Evolutionary conservation across 2,113 vertebrate species (phyloP), one percentile per base, ranked within the genome.

Genomic region (Bujurquina vittata): DNA sequence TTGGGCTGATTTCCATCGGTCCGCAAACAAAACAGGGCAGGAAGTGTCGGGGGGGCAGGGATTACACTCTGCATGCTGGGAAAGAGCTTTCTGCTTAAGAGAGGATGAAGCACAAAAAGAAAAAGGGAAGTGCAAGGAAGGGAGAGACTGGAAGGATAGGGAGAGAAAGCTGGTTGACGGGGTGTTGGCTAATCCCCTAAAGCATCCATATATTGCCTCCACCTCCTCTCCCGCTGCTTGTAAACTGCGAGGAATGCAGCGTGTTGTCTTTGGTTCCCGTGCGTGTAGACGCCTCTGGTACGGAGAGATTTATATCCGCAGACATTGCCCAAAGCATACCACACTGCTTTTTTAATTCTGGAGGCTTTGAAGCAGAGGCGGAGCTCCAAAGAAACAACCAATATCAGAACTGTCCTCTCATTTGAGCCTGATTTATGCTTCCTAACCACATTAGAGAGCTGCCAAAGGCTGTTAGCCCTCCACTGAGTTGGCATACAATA

Each of bases 131-230:
- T 72, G 85, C 14, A 31, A 49, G 79, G 77, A 35, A 87, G 90
- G 80, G 87, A 90, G 84, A 76, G 78, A 89, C 84, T 84, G 37
- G 11, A 84, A 55, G 79, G 31, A 82, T 33, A 63, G 72, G 77
- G 81, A 87, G 86, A 87, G 83, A 87, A 83, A 88, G 83, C 87
- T 77, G 84, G 87, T 49, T 46, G 86, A 85, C 11, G 35, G 84
- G 77, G 80, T 84, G 88, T 87, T 87, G 86, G 74, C 79, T 95
- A 95, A 95, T 95, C 95, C 93, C 92, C 92, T 91, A 83, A 95
- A 95, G 94, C 93, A 94, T 95, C 94, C 94, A 93, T 95, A 94
- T 94, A 95, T 95, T 92, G 92, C 92, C 89, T 88, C 82, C 81
- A 77, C 88, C 93, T 93, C 83, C 85, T 93, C 93, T 93, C 91